These are phyloP conservation scores for Stegastes partitus DNA, from an alignment of 2,113 vertebrate genomes.

Conservation along the genomic window DNA sequence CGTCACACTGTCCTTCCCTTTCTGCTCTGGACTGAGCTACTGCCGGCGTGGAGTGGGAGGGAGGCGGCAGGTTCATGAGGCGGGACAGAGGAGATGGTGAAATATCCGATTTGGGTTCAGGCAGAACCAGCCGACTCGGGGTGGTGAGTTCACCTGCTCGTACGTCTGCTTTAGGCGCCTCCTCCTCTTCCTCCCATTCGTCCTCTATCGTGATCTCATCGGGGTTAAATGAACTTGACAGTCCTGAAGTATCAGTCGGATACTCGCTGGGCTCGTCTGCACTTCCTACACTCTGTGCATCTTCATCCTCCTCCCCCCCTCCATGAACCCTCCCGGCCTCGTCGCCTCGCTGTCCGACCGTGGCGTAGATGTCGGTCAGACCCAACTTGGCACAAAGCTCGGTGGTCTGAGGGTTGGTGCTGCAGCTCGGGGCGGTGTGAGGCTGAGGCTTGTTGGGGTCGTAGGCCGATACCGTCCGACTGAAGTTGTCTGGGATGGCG, in stretches of 20 bases:
- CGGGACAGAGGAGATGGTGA: slow-evolving; percentile 70
- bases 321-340: slow-evolving; percentile 63
- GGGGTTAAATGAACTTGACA: slow-evolving; percentile 91
- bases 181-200: slow-evolving; percentile 88
- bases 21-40: slow-evolving; percentile 68
- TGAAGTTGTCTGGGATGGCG: slow-evolving; percentile 92
- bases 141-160: slow-evolving; percentile 69
- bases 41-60: slow-evolving; percentile 83
- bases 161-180: slow-evolving; percentile 41
- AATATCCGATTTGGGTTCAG: slow-evolving; percentile 74
- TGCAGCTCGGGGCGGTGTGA: slow-evolving; percentile 81
- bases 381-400: slow-evolving; percentile 93
- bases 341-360: slow-evolving; percentile 80
- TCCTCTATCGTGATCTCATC: slow-evolving; percentile 97
- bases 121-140: slow-evolving; percentile 79
- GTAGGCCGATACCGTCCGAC: slow-evolving; percentile 86
- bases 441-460: slow-evolving; percentile 87
- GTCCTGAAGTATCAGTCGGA: slow-evolving; percentile 89
- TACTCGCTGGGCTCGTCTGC: slow-evolving; percentile 92
- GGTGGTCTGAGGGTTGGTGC: slow-evolving; percentile 94
- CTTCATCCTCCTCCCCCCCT: slow-evolving; percentile 83
- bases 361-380: slow-evolving; percentile 91
- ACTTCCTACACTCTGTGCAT: slow-evolving; percentile 84
- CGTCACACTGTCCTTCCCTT: slow-evolving; percentile 9
- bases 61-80: slow-evolving; percentile 64